A percentile compares a stretch with the other conserved stretches of the same genome.
Conservation (phyloP, 2,888 invertebrate genomes). For the Sesia apiformis region DNA sequence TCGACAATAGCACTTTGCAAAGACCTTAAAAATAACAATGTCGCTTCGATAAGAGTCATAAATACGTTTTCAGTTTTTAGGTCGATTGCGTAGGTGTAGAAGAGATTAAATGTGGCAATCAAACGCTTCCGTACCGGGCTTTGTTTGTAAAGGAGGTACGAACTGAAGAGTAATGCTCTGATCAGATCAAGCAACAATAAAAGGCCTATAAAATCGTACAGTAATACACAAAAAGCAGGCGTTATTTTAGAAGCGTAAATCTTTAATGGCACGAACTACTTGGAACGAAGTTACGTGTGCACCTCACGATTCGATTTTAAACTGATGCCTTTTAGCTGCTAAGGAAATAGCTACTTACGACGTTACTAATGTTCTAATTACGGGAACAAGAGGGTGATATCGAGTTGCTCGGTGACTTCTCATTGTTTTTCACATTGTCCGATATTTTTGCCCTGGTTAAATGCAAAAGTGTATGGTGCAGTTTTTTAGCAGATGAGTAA, state of each 20-base stretch:
- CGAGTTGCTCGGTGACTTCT: no score
- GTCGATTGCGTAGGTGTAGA: not conserved
- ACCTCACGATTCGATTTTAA: constrained; percentile 58
- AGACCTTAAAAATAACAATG: not conserved
- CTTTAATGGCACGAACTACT: constrained; percentile 55
- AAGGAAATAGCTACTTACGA: constrained; percentile 55
- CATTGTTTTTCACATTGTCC: no score
- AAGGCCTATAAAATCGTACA: constrained; percentile 56
- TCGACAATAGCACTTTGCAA: no score
- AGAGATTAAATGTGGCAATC: not conserved
- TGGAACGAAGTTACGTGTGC: constrained; percentile 30
- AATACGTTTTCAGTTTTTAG: not conserved
- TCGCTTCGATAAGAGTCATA: not conserved
- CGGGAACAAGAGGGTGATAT: no score
- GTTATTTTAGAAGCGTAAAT: constrained; percentile 63
- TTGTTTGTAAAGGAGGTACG: constrained; percentile 45
- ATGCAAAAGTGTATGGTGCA: no score
- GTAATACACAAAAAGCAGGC: constrained; percentile 54
- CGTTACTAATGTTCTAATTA: no score
- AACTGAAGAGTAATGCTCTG: constrained; percentile 33
- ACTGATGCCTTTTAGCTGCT: constrained; percentile 60
- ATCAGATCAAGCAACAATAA: constrained; percentile 60
- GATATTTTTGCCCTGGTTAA: no score
- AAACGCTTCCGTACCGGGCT: constrained; percentile 6
- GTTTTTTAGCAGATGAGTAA: no score